These are phyloP conservation scores for Drosophila insularis DNA, from an alignment of 1,140 invertebrate genomes.

Conservation along the genomic window DNA sequence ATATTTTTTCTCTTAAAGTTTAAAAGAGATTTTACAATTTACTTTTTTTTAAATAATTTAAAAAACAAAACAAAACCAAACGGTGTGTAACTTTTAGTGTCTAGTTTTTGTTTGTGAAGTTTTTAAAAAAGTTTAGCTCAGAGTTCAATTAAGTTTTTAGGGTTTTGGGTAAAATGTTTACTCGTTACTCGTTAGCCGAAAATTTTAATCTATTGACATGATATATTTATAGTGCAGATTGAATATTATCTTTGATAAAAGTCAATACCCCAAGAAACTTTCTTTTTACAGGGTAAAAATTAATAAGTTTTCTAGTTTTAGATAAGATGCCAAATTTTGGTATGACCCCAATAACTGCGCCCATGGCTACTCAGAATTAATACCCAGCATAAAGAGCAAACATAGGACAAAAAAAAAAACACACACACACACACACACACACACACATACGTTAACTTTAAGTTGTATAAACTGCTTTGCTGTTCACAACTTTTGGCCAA, in stretches of 20 bases:
- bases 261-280: too few relatives aligned
- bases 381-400: not conserved
- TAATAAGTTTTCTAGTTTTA: too few relatives aligned
- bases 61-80: not conserved
- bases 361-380: not conserved
- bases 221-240: too few relatives aligned
- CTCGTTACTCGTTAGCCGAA: not conserved
- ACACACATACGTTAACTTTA: not conserved
- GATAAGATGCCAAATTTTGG: too few relatives aligned
- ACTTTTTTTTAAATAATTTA: not conserved
- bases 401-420: not conserved
- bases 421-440: not conserved
- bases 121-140: not conserved
- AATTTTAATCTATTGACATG: too few relatives aligned
- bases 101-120: not conserved
- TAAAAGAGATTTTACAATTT: not conserved
- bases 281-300: too few relatives aligned
- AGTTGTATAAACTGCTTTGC: slow-evolving; percentile 8
- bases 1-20: not conserved
- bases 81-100: not conserved
- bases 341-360: not conserved
- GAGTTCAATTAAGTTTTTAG: not conserved
- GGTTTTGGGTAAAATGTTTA: not conserved
- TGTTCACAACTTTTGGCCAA: not conserved
- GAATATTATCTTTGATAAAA: too few relatives aligned